Evolutionary conservation across 2,113 vertebrate species (phyloP), one percentile per base, ranked within the genome.

Genomic region (Eurystomus gularis): DNA sequence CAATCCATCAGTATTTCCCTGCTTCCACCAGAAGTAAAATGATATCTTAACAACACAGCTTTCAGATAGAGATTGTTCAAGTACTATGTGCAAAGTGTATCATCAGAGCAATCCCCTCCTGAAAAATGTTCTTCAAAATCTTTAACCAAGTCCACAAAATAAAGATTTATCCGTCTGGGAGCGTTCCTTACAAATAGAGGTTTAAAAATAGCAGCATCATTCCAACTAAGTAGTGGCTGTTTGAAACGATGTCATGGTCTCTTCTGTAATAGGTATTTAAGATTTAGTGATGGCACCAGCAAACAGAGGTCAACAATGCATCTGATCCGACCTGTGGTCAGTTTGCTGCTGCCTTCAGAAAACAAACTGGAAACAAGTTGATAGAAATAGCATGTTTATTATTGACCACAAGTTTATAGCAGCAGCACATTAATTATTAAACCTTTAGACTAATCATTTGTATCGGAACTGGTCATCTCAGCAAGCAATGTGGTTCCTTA

Each of bases 1-100:
- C 49, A 70, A 86, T 93, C 48, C 29, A 92, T 96, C 96, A 96
- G 49, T 10, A n/a, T 60, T 66, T 40, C 16, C 10, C 29, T 48
- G 31, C n/a, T 83, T 91, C 35, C 13, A 15, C 39, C 44, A 88
- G 72, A 82, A 97, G 44, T 49, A 87, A 96, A 97, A 91, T 73
- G 49, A 17, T 92, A 46, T 52, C 86, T 96, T 94, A 83, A 91
- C 91, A 89, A 62, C 71, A 66, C 10, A 57, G 66, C 51, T 91
- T 90, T 76, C 62, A 65, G n/a, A 73, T 61, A 66, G 49, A 17
- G 76, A 82, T 84, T 90, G 72, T 86, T 86, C 65, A 90, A 77
- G 66, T 86, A 66, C 82, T 94, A 65, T 76, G 25, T 54, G 48
- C 31, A 81, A 97, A 97, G 40, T 42, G 15, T 23, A 91, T 46